Conservation (phyloP, 1,140 invertebrate species). For the Cardiocondyla obscurior region DNA sequence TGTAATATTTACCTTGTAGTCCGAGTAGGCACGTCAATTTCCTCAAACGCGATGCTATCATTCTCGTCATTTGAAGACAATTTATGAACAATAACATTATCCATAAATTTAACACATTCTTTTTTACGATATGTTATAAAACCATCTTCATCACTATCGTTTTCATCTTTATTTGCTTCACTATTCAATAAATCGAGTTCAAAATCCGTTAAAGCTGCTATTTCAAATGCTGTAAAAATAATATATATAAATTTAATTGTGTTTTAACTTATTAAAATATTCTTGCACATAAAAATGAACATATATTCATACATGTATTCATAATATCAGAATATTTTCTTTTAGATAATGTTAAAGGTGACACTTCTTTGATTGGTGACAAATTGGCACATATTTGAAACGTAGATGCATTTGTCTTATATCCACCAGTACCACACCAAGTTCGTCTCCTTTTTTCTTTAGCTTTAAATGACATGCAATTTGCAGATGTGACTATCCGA, state of each 20-base stretch:
- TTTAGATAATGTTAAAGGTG: slow-evolving; percentile 31
- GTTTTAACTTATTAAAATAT: background rate
- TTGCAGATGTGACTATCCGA: slow-evolving; percentile 52
- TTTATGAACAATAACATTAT: slow-evolving; percentile 6
- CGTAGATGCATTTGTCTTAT: background rate
- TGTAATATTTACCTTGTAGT: slow-evolving; percentile 41
- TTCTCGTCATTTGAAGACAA: background rate
- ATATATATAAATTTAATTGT: background rate
- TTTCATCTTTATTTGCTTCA: slow-evolving; percentile 11
- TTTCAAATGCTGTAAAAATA: slow-evolving; percentile 62
- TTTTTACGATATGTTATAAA: background rate
- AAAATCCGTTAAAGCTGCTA: slow-evolving; percentile 69
- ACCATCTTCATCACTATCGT: slow-evolving; percentile 13
- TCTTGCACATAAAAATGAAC: background rate
- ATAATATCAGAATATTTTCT: slow-evolving; percentile 31
- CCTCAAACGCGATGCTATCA: background rate
- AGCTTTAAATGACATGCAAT: slow-evolving; percentile 20
- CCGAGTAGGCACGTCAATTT: slow-evolving; percentile 23
- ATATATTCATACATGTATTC: slow-evolving; percentile 61
- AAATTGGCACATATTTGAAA: slow-evolving; percentile 5
- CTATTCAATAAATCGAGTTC: slow-evolving; percentile 66
- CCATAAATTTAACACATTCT: slow-evolving; percentile 33
- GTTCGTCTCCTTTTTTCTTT: slow-evolving; percentile 54
- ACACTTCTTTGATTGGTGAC: slow-evolving; percentile 63
- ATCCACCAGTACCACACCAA: slow-evolving; percentile 36